Evolutionary conservation across 23 tunicate species (phyloP).

Genomic region (Clavelina lepadiformis): DNA sequence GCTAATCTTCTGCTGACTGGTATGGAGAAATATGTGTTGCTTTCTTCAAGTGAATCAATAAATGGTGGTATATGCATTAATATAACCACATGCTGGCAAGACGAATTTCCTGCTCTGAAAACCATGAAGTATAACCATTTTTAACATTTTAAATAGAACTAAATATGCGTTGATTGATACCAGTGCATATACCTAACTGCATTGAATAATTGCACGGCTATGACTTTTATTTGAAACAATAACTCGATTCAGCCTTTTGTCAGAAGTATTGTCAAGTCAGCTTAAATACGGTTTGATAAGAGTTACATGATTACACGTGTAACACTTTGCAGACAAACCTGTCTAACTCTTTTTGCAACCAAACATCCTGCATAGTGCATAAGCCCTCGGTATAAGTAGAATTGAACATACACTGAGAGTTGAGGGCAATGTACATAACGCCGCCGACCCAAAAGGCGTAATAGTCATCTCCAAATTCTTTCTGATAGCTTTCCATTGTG

Average conservation of each 20-base stretch:
- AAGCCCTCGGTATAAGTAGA: conserved; percentile 1
- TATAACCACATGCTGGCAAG: conserved; percentile 19
- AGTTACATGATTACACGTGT: too few species aligned
- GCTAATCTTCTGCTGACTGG: conserved; percentile 13
- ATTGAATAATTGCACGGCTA: too few species aligned
- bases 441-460: conserved; percentile 38
- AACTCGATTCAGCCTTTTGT: too few species aligned
- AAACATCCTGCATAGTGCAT: conserved; percentile 21
- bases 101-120: conserved; percentile 11
- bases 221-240: too few species aligned
- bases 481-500: conserved; percentile 11
- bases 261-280: too few species aligned
- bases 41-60: conserved; percentile 40
- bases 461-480: conserved; percentile 51
- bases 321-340: conserved; percentile 37
- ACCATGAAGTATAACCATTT: too few species aligned
- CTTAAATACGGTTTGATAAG: too few species aligned
- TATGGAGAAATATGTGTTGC: conserved; percentile 24
- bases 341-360: conserved; percentile 37
- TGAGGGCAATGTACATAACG: conserved; percentile 40
- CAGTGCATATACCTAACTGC: too few species aligned
- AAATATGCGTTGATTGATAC: too few species aligned
- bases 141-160: too few species aligned
- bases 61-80: conserved; percentile 77
- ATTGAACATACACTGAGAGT: conserved; percentile 39